Percentiles rank a stretch among this genome's conserved stretches.
Evolutionary conservation across 2,113 vertebrate genomes (phyloP).

Genomic region (Seriola dumerili): DNA sequence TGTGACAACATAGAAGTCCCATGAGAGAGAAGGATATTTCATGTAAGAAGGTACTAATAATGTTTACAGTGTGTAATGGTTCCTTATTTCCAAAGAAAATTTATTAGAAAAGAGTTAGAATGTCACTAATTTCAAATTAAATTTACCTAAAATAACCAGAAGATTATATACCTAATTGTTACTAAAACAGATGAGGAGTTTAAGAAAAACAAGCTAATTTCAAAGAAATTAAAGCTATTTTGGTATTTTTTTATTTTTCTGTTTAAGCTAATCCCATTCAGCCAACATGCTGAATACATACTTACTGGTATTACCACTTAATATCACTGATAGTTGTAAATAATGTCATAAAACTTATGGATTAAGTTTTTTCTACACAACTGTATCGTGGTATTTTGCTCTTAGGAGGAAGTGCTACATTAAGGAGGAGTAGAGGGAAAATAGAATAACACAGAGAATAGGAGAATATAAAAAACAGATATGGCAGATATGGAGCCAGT

Average conservation of each 20-base stretch:
- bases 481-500: background rate
- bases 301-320: no score
- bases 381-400: background rate
- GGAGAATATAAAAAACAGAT: background rate
- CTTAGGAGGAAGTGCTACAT: background rate
- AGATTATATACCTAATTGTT: background rate
- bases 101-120: conserved; percentile 1
- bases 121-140: conserved; percentile 4
- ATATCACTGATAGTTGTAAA: background rate
- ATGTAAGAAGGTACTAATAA: conserved; percentile 22
- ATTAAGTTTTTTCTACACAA: background rate
- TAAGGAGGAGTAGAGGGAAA: background rate
- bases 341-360: background rate
- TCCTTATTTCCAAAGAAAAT: conserved; percentile 22
- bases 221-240: background rate
- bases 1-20: conserved; percentile 53
- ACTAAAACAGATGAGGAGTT: conserved; percentile 1
- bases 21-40: conserved; percentile 55
- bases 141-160: background rate
- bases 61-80: conserved; percentile 23
- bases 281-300: background rate
- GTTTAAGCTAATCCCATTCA: background rate
- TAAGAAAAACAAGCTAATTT: no score
- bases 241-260: background rate
- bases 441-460: background rate